Base-by-base conservation (phyloP, 2,113 vertebrate genomes). In the Gallinago paraguaiae region DNA sequence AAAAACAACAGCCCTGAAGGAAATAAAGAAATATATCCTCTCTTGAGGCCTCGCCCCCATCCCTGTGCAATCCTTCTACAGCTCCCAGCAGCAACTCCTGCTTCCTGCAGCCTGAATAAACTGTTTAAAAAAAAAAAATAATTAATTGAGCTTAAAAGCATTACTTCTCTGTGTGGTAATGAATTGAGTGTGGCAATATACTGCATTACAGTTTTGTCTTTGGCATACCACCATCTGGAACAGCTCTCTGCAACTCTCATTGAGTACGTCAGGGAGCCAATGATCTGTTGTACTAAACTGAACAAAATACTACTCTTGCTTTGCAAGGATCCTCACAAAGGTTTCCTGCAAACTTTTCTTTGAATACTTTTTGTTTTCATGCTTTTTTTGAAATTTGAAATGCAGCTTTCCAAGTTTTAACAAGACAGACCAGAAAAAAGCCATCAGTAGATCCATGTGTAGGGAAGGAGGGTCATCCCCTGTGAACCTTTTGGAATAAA, bases 21-120 rank as follows among this genome's bases (percentile, higher is more conserved):
- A 96, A 93, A 96, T 97, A 94, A 94, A 96, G 96, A 96, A 97
- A 93, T 96, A 95, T 94, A 97, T 96, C 93, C 94, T 97, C 95
- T 96, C 96, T 74, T 59, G 94, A 96, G 95, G 90, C 92, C 68
- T 97, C 88, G 46, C 95, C 94, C 90, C 95, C 90, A 3, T 95
- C 93, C 90, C 90, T 83, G 48, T 83, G 80, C 85, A 86, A 33
- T 95, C 85, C 76, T 94, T 91, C 90, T 83, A 57, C 95, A 88
- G 88, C 85, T 96, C 93, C 93, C 96, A 96, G 92, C 90, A 96
- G 92, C 82, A 96, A 80, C 75, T 96, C 86, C 85, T 95, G 85
- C 94, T 97, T 97, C 95, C 96, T 96, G 93, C 85, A 96, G 92
- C 79, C 88, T 96, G 92, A 96, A 93, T 95, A 97, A 96, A 96